phyloP scores from a whole-genome alignment of 2,888 invertebrate genomes.

The Synanthedon myopaeformis region DNA sequence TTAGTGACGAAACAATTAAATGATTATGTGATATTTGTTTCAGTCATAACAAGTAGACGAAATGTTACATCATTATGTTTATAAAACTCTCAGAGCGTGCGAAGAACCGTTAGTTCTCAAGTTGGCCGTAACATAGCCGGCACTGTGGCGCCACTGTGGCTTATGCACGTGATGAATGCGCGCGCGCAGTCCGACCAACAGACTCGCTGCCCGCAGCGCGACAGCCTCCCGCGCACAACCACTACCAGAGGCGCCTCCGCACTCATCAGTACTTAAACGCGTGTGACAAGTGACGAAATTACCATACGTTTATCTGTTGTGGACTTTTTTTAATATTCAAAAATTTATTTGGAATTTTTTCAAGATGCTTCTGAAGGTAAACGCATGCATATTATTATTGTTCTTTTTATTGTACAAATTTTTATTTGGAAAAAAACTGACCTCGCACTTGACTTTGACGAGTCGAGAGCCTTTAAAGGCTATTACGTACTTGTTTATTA shows the following conservation, averaged over 20 bases:
- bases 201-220: constrained; percentile 51
- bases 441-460: constrained; percentile 20
- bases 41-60: too few species aligned
- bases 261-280: constrained; percentile 40
- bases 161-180: constrained; percentile 59
- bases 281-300: constrained; percentile 30
- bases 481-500: too few species aligned
- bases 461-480: too few species aligned
- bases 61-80: too few species aligned
- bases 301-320: not conserved
- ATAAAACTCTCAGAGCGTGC: constrained; percentile 30
- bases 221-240: constrained; percentile 58
- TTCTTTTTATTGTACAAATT: constrained; percentile 1
- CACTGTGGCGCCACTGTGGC: constrained; percentile 38
- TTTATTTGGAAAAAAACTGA: constrained; percentile 5
- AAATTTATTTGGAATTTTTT: constrained; percentile 6
- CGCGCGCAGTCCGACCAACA: constrained; percentile 38
- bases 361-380: constrained; percentile 41
- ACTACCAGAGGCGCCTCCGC: constrained; percentile 26
- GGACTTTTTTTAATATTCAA: not conserved
- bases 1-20: too few species aligned
- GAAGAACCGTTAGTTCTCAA: constrained; percentile 48
- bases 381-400: constrained; percentile 12
- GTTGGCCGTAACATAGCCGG: constrained; percentile 32
- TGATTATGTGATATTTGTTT: too few species aligned